A percentile compares a stretch with the other conserved stretches of the same genome.
Conservation (phyloP, 2,113 vertebrate species). For the Bubalus kerabau region DNA sequence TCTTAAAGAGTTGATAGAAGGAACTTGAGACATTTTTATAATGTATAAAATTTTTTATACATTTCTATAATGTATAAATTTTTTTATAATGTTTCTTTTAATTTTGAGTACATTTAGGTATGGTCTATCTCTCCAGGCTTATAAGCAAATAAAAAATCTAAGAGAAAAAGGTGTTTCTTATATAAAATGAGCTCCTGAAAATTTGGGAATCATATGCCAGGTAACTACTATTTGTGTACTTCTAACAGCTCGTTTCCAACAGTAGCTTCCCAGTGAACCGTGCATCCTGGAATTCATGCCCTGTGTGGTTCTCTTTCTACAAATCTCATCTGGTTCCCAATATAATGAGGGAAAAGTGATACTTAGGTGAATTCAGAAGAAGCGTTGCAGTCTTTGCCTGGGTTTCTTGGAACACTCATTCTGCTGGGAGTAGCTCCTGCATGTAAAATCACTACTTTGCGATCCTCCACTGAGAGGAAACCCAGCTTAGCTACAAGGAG, state of each 20-base stretch:
- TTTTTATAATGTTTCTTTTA: not conserved
- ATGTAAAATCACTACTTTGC: not conserved
- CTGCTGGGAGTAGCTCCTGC: rapidly evolving
- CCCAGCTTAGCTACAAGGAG: not conserved
- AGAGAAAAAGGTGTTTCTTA: not conserved
- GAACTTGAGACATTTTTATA: not conserved
- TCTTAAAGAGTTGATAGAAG: not conserved
- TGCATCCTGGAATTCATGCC: not conserved
- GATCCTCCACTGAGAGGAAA: not conserved
- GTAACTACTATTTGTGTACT: not conserved
- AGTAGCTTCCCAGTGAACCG: not conserved
- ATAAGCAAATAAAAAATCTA: not conserved
- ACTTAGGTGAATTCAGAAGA: not conserved
- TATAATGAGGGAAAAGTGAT: not conserved
- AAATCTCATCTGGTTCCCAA: not conserved
- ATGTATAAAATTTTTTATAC: not conserved
- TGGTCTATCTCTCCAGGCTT: not conserved
- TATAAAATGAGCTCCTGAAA: not conserved
- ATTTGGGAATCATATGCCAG: not conserved
- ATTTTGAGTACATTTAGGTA: not conserved
- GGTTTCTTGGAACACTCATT: not conserved
- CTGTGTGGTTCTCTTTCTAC: not conserved
- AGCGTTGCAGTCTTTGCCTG: not conserved
- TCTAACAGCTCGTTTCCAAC: not conserved
- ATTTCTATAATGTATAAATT: not conserved